phyloP scores from a whole-genome alignment of 2,888 invertebrate species.

The Phragmatobia fuliginosa region DNA sequence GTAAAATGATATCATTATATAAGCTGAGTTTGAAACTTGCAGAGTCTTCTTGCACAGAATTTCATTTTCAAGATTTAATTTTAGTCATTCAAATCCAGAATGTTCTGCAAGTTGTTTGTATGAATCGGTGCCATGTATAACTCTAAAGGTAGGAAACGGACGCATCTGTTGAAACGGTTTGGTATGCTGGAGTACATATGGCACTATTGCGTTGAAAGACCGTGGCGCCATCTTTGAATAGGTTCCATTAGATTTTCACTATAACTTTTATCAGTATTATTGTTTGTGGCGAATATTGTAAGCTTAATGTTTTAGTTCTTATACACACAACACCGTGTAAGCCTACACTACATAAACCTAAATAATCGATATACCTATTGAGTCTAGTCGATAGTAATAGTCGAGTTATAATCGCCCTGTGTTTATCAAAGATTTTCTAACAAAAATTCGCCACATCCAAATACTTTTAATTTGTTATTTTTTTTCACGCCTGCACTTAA shows the following conservation, averaged over 20 bases:
- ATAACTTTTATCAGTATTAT: conserved; percentile 27
- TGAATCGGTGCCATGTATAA: conserved; percentile 28
- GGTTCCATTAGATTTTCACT: conserved; percentile 31
- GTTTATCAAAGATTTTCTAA: not conserved
- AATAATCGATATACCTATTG: not conserved
- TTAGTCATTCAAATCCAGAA: not conserved
- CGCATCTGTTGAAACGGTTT: conserved; percentile 16
- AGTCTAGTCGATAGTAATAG: too few species aligned
- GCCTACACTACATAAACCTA: not conserved
- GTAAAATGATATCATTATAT: not conserved
- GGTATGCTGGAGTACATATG: conserved; percentile 25
- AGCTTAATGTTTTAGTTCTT: not conserved
- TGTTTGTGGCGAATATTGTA: conserved; percentile 18
- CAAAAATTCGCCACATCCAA: conserved; percentile 36
- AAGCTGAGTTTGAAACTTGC: not conserved
- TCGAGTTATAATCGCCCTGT: not conserved
- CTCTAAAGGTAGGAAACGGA: conserved; percentile 37
- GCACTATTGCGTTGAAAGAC: conserved; percentile 29
- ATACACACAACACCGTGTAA: not conserved
- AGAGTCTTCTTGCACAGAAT: conserved; percentile 3
- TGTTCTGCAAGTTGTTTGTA: conserved; percentile 6
- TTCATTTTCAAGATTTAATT: not conserved
- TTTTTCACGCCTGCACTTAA: conserved; percentile 61
- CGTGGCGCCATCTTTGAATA: conserved; percentile 46
- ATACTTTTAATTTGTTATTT: conserved; percentile 38